Conservation (phyloP, 2,888 invertebrate species). For the Amphimallon solstitiale region DNA sequence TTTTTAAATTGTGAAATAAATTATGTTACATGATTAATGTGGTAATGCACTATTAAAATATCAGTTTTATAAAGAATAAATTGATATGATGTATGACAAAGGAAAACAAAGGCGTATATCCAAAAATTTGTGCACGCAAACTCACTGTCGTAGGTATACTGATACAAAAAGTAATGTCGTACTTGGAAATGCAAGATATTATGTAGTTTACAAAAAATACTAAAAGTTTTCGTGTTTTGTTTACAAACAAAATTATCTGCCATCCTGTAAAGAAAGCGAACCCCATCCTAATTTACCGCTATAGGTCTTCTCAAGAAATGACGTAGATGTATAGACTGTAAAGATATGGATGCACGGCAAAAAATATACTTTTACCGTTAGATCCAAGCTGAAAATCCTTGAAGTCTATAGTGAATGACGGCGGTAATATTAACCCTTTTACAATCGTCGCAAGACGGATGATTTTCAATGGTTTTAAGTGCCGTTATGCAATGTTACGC, state of each 20-base stretch:
- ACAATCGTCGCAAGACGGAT: background rate
- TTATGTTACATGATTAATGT: too few species aligned
- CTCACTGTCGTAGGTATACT: conserved; percentile 13
- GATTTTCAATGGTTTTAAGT: conserved; percentile 31
- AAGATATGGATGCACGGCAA: conserved; percentile 3
- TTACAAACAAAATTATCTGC: conserved; percentile 39
- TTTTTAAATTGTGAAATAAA: too few species aligned
- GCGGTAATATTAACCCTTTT: conserved; percentile 21
- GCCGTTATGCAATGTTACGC: conserved; percentile 56
- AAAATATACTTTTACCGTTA: conserved; percentile 36
- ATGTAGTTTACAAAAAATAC: conserved; percentile 21
- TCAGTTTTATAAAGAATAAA: too few species aligned
- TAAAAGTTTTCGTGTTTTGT: conserved; percentile 25
- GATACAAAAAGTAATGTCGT: conserved; percentile 1
- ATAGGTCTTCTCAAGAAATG: conserved; percentile 7
- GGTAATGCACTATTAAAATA: too few species aligned
- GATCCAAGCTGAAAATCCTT: conserved; percentile 22
- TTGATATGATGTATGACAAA: too few species aligned
- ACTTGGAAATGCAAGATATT: conserved; percentile 19
- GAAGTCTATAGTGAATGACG: background rate
- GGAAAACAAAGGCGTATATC: background rate
- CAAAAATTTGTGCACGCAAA: conserved; percentile 19
- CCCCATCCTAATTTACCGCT: conserved; percentile 24
- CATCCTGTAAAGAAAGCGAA: conserved; percentile 9
- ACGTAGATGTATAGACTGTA: background rate